Conservation (phyloP, 1,140 invertebrate genomes). For the Chrysomallon squamiferum region DNA sequence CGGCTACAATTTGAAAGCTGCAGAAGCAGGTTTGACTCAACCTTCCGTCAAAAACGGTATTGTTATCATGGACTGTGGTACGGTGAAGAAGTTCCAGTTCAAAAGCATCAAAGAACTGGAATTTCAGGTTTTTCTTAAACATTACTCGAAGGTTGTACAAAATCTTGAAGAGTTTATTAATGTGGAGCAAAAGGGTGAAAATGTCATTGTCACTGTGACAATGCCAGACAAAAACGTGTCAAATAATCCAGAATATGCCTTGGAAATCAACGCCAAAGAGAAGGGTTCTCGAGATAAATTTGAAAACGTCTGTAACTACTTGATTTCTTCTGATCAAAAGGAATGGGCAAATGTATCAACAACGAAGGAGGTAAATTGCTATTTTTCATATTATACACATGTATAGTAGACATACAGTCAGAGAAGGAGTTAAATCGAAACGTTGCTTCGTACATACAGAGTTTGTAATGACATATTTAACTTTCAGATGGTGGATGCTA, state of each 20-base stretch:
- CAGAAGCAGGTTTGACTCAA: constrained; percentile 21
- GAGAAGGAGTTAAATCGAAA: no score
- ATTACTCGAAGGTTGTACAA: constrained; percentile 6
- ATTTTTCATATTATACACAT: no score
- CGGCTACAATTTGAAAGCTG: constrained; percentile 24
- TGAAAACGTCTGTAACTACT: constrained; percentile 24
- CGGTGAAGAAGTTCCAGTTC: constrained; percentile 27
- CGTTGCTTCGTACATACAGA: no score
- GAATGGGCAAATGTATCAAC: background rate
- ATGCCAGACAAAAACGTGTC: constrained; percentile 14
- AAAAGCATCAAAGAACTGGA: constrained; percentile 17
- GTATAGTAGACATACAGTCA: no score
- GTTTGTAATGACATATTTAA: no score
- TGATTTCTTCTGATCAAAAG: constrained; percentile 11
- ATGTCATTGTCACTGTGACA: constrained; percentile 15
- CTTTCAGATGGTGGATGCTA: no score
- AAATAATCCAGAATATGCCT: constrained; percentile 19
- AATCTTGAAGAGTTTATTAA: constrained; percentile 15
- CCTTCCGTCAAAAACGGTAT: constrained; percentile 22
- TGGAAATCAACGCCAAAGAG: constrained; percentile 16
- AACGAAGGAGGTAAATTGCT: no score
- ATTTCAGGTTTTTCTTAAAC: constrained; percentile 17
- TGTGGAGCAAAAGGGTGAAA: background rate
- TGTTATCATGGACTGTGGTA: constrained; percentile 17
- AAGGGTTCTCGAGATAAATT: constrained; percentile 4